Conservation (phyloP, 1,140 invertebrate genomes). For the Ylistrum balloti region DNA sequence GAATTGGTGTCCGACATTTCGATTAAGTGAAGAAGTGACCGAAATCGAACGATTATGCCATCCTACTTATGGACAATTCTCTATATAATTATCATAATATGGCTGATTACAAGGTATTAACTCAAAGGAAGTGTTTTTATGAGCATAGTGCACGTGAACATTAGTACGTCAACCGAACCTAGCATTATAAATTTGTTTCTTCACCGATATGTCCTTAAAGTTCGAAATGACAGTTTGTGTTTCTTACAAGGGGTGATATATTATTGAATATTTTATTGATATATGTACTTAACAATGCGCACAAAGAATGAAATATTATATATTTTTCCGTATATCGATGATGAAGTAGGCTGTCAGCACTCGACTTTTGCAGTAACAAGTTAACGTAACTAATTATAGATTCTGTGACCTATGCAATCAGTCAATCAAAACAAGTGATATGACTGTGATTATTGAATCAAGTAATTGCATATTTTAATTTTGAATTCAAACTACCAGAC, state of each 20-base stretch:
- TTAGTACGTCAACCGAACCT: slow-evolving; percentile 4
- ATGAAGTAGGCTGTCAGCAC: background rate
- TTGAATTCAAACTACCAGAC: background rate
- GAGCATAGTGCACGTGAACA: slow-evolving; percentile 15
- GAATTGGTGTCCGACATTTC: slow-evolving; percentile 26
- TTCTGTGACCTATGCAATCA: background rate
- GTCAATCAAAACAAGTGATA: background rate
- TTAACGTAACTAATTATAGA: background rate
- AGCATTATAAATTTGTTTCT: background rate
- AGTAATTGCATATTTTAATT: slow-evolving; percentile 17
- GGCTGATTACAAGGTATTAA: slow-evolving; percentile 76
- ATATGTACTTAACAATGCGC: background rate
- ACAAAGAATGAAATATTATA: background rate
- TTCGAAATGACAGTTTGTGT: background rate
- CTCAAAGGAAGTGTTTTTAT: slow-evolving; percentile 39
- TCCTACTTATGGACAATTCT: slow-evolving; percentile 73
- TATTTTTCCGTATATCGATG: background rate
- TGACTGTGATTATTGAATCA: background rate
- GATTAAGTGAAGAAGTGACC: background rate
- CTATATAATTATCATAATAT: slow-evolving; percentile 69
- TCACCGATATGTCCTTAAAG: background rate
- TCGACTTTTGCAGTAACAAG: background rate
- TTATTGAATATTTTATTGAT: background rate
- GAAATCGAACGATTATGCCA: slow-evolving; percentile 63
- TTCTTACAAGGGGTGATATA: background rate